Evolutionary conservation across 2,888 invertebrate genomes (phyloP), one percentile per base, ranked within the genome.

Genomic region (Anarsia innoxiella): DNA sequence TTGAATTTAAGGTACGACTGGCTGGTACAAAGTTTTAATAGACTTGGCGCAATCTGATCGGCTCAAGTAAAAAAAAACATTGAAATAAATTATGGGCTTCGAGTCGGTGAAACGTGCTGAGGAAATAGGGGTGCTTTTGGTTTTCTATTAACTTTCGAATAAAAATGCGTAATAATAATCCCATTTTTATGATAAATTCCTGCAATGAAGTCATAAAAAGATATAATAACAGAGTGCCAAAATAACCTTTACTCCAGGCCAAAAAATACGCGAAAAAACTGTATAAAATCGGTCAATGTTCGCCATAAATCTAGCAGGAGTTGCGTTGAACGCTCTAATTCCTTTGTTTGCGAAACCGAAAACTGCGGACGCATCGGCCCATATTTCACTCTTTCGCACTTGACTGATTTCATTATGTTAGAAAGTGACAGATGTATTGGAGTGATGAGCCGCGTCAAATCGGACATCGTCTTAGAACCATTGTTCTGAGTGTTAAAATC

Each of bases 291-390:
- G 71, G 71, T 72, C 75, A 72, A 57, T 58, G 63, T 60, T 14
- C 60, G 66, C 64, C 68, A 76, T 79, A 79, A 79, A 78, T 79
- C 69, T 64, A 58, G 56, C 59, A 59, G 48, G 61, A 64, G 59
- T 63, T 61, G 66, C 67, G 65, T 64, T 62, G 60, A 66, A 64
- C 64, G 72, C 61, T 73, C 78, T 77, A 78, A 80, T 78, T 75
- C 75, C 76, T 80, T 79, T 78, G 79, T 79, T 78, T 79, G 76
- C 69, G 62, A 72, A 76, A 74, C 74, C 75, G 71, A 76, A 76
- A 75, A 75, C 75, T 70, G 75, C 66, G 70, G 66, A 66, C 65
- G 60, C 57, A 53, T 65, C 59, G 61, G 64, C 55, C 67, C 57
- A 75, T 76, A 74, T 71, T 72, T 74, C 72, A 75, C 76, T 70